Base-by-base conservation (phyloP, 2,888 invertebrate species). In the Harpalus rufipes region DNA sequence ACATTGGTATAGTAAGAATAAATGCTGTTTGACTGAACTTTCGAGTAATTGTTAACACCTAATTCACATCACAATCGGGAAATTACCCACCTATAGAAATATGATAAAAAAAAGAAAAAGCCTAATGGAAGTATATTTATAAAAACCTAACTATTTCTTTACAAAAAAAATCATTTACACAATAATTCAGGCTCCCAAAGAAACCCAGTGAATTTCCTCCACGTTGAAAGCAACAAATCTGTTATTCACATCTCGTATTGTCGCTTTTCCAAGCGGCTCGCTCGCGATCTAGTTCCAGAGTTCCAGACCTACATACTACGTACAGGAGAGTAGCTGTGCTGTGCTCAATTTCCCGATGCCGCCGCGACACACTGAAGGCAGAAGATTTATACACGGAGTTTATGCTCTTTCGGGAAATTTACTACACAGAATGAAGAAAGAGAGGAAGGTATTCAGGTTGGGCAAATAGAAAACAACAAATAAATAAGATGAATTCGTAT, bases 241-340 rank as follows among this genome's bases (percentile, higher is more conserved):
- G 59, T 59, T 59, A 59, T 59, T 59, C 59, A 59, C 16, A 7
- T 59, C 59, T 10, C 59, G 59, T 18, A 59, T 10, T 59, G 59
- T 59, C 59, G 59, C 59, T 59, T 59, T 59, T 51, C 44, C 44
- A 18, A 61, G 61, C 61, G 21, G 61, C 44, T 61, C 21, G 61
- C 61, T 16, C 61, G 16, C 7, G 16, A 21, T 21, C 61, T 61
- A 61, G n/a, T 61, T 16, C 21, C 18, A 18, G 18, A 58, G 58
- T 58, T 51, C 12, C 44, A 8, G 44, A 51, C 44, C 44, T 51
- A 51, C 44, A 8, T 58, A 16, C 44, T 51, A 51, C 44, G 58
- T 58, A 16, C 58, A 58, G 16, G 16, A 58, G n/a, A 51, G 44
- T 12, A 16, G 58, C 16, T 61, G 18, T 10, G 61, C 16, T 32